phyloP scores from a whole-genome alignment of 2,113 vertebrate species.

The Phrynosoma platyrhinos region DNA sequence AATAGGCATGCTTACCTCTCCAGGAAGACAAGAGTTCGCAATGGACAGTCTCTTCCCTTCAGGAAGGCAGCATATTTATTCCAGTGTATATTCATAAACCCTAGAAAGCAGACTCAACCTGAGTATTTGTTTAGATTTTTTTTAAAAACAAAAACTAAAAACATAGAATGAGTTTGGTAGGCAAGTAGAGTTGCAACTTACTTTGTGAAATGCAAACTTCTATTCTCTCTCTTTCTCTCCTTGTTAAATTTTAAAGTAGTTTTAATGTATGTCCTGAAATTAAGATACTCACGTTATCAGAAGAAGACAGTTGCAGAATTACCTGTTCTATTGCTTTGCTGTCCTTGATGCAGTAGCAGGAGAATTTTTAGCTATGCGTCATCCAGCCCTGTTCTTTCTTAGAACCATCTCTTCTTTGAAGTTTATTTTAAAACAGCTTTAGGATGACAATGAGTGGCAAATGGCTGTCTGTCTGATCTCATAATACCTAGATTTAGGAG shows the following conservation, averaged over 20 bases:
- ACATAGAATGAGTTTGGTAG: constrained; percentile 27
- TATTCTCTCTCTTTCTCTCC: background rate
- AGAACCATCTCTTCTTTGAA: constrained; percentile 52
- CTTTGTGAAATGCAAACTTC: constrained; percentile 35
- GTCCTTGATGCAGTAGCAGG: constrained; percentile 27
- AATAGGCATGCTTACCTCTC: too few species aligned
- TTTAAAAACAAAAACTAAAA: background rate
- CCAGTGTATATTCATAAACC: too few species aligned
- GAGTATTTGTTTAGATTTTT: constrained; percentile 17
- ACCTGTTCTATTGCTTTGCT: constrained; percentile 35
- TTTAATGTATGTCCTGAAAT: constrained; percentile 61
- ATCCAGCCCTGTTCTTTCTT: constrained; percentile 5
- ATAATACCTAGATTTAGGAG: constrained; percentile 40
- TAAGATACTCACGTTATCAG: constrained; percentile 57
- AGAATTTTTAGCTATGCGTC: constrained; percentile 28
- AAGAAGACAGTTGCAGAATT: constrained; percentile 30
- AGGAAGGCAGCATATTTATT: background rate
- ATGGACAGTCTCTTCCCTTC: background rate
- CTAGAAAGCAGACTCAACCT: constrained; percentile 1
- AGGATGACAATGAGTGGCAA: constrained; percentile 40
- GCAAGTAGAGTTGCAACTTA: constrained; percentile 12
- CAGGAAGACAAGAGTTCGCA: too few species aligned
- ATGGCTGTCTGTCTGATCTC: constrained; percentile 36
- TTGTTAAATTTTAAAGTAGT: constrained; percentile 28
- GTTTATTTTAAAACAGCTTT: constrained; percentile 56